phyloP scores from a whole-genome alignment of 1,140 invertebrate genomes.

The Coptotermes formosanus region DNA sequence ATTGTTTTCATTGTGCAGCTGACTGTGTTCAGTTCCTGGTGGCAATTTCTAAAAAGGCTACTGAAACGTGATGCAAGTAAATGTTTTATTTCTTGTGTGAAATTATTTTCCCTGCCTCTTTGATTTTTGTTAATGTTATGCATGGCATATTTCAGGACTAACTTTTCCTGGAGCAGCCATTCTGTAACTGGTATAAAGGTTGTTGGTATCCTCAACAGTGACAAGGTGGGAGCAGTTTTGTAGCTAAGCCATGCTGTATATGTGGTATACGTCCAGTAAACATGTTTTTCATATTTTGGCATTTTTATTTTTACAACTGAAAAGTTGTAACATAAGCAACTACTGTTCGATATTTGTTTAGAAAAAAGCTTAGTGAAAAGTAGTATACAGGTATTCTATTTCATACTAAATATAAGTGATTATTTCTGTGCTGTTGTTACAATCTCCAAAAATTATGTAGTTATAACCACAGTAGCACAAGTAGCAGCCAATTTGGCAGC shows the following conservation, averaged over 20 bases:
- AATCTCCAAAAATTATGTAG: not conserved
- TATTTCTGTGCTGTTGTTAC: not conserved
- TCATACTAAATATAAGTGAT: not conserved
- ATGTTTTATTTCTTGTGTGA: not conserved
- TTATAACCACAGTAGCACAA: too few species aligned
- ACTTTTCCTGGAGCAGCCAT: not conserved
- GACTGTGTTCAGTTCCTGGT: not conserved
- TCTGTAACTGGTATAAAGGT: not conserved
- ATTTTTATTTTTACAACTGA: not conserved
- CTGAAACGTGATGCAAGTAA: not conserved
- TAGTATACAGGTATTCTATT: not conserved
- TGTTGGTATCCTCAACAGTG: not conserved
- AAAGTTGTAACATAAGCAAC: not conserved
- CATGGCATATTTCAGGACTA: not conserved
- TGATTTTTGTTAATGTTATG: not conserved
- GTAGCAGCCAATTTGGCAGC: too few species aligned
- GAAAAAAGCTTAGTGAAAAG: not conserved
- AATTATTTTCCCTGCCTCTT: not conserved
- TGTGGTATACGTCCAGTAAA: not conserved
- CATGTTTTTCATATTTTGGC: not conserved
- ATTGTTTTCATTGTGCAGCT: not conserved
- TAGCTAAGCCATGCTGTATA: not conserved
- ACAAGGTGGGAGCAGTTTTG: not conserved
- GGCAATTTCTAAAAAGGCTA: not conserved
- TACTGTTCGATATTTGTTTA: not conserved